Evolutionary conservation across 2,888 invertebrate genomes (phyloP).

Genomic region (Xanthostigma xanthostigma): DNA sequence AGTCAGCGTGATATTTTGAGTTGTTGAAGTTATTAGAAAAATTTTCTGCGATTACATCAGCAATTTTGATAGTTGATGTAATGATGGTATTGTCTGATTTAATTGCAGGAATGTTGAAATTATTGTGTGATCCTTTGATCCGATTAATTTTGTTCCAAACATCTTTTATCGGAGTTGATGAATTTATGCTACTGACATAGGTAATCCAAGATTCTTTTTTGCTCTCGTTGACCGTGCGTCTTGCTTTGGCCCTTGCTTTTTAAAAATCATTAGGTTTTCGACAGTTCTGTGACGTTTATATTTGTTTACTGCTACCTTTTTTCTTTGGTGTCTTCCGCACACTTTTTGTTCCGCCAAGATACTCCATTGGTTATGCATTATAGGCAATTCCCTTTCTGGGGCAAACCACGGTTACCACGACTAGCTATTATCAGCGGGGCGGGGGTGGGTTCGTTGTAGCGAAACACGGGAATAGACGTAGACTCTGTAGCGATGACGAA

Average conservation of each 20-base stretch:
- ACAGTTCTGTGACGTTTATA: neutral
- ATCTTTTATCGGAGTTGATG: neutral
- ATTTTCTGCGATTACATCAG: neutral
- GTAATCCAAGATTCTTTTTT: neutral
- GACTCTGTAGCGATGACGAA: no score
- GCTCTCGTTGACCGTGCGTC: neutral
- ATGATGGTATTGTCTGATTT: neutral
- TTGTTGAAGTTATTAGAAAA: neutral
- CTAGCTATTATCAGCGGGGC: no score
- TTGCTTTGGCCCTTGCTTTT: neutral
- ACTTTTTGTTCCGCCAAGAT: neutral
- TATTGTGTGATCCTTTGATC: neutral
- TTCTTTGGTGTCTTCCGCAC: neutral
- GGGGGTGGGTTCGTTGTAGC: no score
- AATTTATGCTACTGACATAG: neutral
- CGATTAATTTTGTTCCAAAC: slow-evolving; percentile 1
- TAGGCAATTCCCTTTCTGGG: no score
- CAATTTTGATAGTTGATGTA: neutral
- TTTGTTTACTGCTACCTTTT: neutral
- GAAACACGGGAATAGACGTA: no score
- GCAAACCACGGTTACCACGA: no score
- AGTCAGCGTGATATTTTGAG: neutral
- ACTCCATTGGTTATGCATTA: neutral
- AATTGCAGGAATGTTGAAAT: neutral
- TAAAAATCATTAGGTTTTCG: neutral